Evolutionary conservation across 2,888 invertebrate genomes (phyloP), one percentile per base, ranked within the genome.

Genomic region (Polyommatus iphigenia): DNA sequence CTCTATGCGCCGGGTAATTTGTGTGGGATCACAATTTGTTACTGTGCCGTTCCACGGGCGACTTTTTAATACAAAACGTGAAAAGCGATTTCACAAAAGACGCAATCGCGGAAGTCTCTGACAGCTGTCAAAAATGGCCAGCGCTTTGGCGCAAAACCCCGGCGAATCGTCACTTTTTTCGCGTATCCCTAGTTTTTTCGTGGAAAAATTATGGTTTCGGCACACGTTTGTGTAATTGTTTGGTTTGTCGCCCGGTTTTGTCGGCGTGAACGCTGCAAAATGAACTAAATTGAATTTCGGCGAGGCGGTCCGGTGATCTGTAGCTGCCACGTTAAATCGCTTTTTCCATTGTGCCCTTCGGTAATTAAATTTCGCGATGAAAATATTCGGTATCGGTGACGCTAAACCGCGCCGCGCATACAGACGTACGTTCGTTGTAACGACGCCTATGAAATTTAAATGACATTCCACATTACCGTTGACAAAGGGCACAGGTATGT

Each of bases 181-280:
- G 84, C 87, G 87, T 89, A 90, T 89, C 83, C 88, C 84, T 84
- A 85, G 88, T 78, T 86, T 90, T 91, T 90, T 87, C 85, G 87
- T 86, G 87, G 87, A 87, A 90, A 92, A 91, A 93, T 93, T 92
- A 93, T 90, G 89, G 86, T 93, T 91, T 91, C 91, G 87, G 85
- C 87, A 86, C 92, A 90, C 91, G 93, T 91, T 88, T 89, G 87
- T 90, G 89, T 93, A 92, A 94, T 94, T 93, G 93, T 93, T 93
- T 90, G 93, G 93, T 92, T 92, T 92, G 91, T 89, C 88, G 87
- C 86, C 84, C 87, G 88, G 88, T 84, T 84, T 83, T 83, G 86
- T 83, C 82, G 86, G 85, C 83, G 85, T 83, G 87, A 79, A 79
- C 82, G 80, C 82, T 84, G 88, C 81, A 85, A 85, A 88, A 89